Percentiles rank a stretch among this genome's conserved stretches.
Conservation (phyloP, 2,797 vertebrate species). For the Sebastes steindachneri region DNA sequence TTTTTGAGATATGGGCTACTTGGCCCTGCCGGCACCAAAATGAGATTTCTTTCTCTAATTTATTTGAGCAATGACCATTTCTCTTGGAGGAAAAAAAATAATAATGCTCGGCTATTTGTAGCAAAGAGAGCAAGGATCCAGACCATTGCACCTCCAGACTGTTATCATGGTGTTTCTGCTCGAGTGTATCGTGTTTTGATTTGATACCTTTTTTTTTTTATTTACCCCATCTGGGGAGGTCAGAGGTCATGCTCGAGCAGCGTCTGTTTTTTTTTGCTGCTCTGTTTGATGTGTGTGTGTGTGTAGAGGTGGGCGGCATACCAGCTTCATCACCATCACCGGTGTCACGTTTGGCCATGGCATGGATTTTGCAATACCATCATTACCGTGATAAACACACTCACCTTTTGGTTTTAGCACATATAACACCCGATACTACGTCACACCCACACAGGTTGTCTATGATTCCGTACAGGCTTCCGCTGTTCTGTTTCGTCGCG, state of each 20-base stretch:
- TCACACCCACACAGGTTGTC: too few relatives aligned
- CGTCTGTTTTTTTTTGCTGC: not conserved
- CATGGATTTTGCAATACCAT: too few relatives aligned
- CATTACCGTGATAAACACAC: too few relatives aligned
- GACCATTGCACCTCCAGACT: slow-evolving; percentile 22
- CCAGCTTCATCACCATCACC: too few relatives aligned
- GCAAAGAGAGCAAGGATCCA: slow-evolving; percentile 22
- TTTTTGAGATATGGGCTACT: slow-evolving; percentile 52
- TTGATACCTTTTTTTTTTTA: not conserved
- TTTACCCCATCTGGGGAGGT: not conserved
- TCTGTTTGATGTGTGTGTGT: not conserved
- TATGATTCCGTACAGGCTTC: too few relatives aligned
- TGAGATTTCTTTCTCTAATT: slow-evolving; percentile 57
- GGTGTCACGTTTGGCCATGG: too few relatives aligned
- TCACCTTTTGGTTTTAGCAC: too few relatives aligned
- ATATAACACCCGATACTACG: too few relatives aligned
- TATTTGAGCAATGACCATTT: slow-evolving; percentile 53
- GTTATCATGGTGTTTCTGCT: slow-evolving; percentile 5
- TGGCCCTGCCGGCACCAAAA: slow-evolving; percentile 40
- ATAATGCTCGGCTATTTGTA: slow-evolving; percentile 14
- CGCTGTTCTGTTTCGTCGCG: too few relatives aligned
- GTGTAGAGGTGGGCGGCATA: too few relatives aligned
- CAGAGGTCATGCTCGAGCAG: not conserved
- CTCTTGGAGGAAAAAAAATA: not conserved
- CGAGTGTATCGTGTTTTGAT: slow-evolving; percentile 16